Percentiles rank a stretch among this genome's conserved stretches.
Evolutionary conservation across 2,888 invertebrate species (phyloP).

Genomic region (Ephialtes manifestator): DNA sequence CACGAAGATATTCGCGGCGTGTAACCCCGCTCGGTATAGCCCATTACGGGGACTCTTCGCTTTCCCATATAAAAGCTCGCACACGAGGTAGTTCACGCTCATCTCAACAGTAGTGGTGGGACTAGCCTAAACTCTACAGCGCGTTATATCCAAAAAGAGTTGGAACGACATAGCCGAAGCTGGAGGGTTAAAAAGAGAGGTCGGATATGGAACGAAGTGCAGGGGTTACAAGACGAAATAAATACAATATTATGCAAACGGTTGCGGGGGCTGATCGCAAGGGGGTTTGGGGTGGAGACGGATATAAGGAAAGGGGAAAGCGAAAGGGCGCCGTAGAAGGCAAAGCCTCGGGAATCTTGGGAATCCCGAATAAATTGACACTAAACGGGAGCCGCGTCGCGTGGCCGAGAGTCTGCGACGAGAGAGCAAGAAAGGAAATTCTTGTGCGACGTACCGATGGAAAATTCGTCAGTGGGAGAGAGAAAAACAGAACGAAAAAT

Average conservation of each 20-base stretch:
- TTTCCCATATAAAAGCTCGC: conserved; percentile 62
- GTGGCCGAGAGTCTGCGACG: conserved; percentile 58
- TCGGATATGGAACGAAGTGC: conserved; percentile 47
- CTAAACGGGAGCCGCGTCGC: conserved; percentile 82
- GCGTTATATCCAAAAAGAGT: conserved; percentile 53
- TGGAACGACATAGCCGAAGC: conserved; percentile 42
- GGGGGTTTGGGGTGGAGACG: conserved; percentile 35
- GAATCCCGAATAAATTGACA: conserved; percentile 87
- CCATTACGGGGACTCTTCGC: conserved; percentile 64
- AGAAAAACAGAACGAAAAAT: conserved; percentile 50
- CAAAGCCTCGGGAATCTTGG: conserved; percentile 85
- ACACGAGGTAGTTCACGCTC: conserved; percentile 54
- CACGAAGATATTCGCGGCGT: conserved; percentile 60
- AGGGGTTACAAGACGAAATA: conserved; percentile 84
- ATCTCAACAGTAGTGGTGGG: conserved; percentile 28
- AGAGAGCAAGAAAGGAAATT: conserved; percentile 36
- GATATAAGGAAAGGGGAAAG: conserved; percentile 25
- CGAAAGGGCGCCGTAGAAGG: conserved; percentile 69
- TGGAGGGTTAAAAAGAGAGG: conserved; percentile 24
- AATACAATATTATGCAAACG: conserved; percentile 86
- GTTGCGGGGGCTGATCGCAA: conserved; percentile 82
- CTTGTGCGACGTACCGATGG: conserved; percentile 29
- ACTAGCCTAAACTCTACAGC: conserved; percentile 60
- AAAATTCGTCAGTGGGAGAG: conserved; percentile 54
- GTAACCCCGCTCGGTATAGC: conserved; percentile 54